These are phyloP conservation scores for Phalacrocorax carbo DNA, from an alignment of 2,113 vertebrate genomes.

Conservation along the genomic window DNA sequence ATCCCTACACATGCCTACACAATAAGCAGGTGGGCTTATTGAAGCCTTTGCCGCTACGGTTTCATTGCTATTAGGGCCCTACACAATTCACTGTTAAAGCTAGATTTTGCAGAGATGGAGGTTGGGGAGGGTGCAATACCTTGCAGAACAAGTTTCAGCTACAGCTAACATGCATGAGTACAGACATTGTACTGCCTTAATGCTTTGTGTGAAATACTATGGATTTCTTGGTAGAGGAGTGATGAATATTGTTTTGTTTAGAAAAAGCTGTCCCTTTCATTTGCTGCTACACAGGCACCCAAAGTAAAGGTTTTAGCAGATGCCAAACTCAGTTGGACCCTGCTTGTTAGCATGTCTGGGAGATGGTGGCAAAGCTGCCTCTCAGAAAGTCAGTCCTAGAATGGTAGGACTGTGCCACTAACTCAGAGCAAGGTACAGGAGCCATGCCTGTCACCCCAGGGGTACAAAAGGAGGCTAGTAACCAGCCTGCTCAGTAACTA, in stretches of 20 bases:
- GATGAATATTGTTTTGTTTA: neutral
- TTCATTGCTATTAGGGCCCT: neutral
- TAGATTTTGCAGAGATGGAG: neutral
- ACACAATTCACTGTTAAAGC: neutral
- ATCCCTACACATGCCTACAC: neutral
- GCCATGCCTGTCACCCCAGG: neutral
- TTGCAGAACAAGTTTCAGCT: neutral
- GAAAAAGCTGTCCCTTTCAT: neutral
- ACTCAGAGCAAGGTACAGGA: neutral
- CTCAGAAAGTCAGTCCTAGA: neutral
- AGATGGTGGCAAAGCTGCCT: neutral
- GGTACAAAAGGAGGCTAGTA: neutral
- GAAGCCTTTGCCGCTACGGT: neutral
- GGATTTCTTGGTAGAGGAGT: neutral
- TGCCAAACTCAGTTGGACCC: neutral
- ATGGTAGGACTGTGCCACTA: neutral
- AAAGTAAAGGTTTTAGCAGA: neutral
- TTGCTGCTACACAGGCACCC: neutral
- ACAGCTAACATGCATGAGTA: neutral
- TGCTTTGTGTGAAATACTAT: neutral
- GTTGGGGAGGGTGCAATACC: neutral
- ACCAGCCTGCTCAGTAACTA: neutral
- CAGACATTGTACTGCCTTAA: neutral
- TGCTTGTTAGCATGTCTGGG: neutral
- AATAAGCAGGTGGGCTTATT: neutral